Conservation (phyloP, 1,140 invertebrate genomes). For the Zaprionus nigranus region DNA sequence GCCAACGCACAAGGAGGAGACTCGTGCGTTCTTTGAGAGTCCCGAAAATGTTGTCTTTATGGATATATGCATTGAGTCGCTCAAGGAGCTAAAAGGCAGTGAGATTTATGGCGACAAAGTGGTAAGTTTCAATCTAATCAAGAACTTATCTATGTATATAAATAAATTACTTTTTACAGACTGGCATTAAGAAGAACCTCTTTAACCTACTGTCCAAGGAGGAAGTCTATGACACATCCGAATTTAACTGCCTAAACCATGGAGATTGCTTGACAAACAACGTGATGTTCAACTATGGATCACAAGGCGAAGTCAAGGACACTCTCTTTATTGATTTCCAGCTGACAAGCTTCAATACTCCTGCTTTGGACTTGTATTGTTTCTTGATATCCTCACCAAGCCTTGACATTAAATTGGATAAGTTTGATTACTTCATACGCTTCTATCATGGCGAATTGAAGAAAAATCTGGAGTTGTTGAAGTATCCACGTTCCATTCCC, state of each 20-base stretch:
- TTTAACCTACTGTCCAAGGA: background rate
- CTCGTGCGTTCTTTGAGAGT: constrained; percentile 17
- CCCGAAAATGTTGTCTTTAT: constrained; percentile 4
- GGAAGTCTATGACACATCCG: constrained; percentile 35
- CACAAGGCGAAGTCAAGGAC: constrained; percentile 37
- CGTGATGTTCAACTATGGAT: constrained; percentile 72
- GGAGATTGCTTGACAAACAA: constrained; percentile 85
- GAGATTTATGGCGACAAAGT: constrained; percentile 27
- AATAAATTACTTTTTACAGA: background rate
- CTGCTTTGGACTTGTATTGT: constrained; percentile 69
- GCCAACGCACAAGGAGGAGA: constrained; percentile 15
- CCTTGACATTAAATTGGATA: constrained; percentile 55
- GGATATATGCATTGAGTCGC: background rate
- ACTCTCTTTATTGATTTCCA: constrained; percentile 82
- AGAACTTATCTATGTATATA: background rate
- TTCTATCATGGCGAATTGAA: constrained; percentile 48
- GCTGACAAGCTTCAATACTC: constrained; percentile 55
- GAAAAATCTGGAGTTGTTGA: constrained; percentile 48
- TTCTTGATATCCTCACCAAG: constrained; percentile 51
- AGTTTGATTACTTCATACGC: constrained; percentile 57
- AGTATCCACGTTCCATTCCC: constrained; percentile 52
- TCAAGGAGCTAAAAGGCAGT: constrained; percentile 25
- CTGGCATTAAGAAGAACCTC: background rate
- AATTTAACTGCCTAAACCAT: constrained; percentile 87
- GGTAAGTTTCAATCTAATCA: constrained; percentile 58